Conservation (phyloP, 2,113 vertebrate genomes). For the Oryzias curvinotus region DNA sequence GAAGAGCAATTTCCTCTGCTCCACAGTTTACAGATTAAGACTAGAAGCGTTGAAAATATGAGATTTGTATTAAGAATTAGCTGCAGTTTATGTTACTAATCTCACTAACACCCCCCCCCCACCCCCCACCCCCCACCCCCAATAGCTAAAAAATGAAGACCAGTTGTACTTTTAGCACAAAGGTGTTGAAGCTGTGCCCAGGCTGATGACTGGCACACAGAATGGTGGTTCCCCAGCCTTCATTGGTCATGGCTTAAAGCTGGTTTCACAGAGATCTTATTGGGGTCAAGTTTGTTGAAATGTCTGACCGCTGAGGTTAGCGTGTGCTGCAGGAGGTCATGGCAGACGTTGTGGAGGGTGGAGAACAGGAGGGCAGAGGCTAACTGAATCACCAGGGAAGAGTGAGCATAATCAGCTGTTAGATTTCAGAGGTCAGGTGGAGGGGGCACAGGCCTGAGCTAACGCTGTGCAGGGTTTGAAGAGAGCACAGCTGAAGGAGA, state of each 20-base stretch:
- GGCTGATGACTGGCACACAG: not conserved
- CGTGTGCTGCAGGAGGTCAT: constrained; percentile 21
- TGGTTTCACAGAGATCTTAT: constrained; percentile 15
- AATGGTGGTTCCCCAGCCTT: constrained; percentile 21
- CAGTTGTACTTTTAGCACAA: accelerated
- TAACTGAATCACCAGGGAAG: constrained; percentile 17
- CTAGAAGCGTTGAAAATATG: not conserved
- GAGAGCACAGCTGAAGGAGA: not conserved
- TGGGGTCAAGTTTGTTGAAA: constrained; percentile 1
- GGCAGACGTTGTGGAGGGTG: constrained; percentile 36
- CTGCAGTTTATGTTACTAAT: too few species aligned
- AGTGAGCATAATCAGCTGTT: constrained; percentile 21
- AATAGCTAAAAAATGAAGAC: too few species aligned
- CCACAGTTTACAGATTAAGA: not conserved
- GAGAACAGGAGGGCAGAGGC: constrained; percentile 26
- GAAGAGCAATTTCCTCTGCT: too few species aligned
- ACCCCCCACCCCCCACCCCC: too few species aligned
- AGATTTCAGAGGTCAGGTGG: constrained; percentile 9
- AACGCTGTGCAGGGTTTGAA: not conserved
- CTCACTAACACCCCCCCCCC: too few species aligned
- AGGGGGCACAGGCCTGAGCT: not conserved
- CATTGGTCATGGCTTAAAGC: constrained; percentile 40
- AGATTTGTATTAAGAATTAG: too few species aligned
- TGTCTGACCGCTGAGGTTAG: constrained; percentile 7
- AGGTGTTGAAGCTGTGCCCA: not conserved